Base-by-base conservation (phyloP, 2,888 invertebrate species). In the Drosophila histrio region DNA sequence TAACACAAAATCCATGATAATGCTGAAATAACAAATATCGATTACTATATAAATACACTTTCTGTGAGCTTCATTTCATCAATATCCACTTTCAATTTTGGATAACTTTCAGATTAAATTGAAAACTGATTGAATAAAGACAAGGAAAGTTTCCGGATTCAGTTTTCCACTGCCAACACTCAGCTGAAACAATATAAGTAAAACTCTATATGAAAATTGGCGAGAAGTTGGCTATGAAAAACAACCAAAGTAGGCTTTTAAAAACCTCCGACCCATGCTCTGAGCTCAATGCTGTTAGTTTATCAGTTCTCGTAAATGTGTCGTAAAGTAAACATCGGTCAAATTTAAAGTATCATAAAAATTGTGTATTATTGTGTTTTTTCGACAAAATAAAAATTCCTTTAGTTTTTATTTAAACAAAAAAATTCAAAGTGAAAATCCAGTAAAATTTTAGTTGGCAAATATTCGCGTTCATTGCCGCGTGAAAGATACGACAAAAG, bases 271-370 rank as follows among this genome's bases (percentile, higher is more conserved):
- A 0, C 0, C 19, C 3, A 38, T 7, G 7, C 7, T 8, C n/a
- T 8, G 1, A 22, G 9, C n/a, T 22, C 6, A 2, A 15, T 11
- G 8, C 2, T 8, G 0, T 3, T 13, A 1, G 3, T 3, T 13
- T 13, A 6, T 74, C 67, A 83, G 78, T 80, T 57, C 39, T 30
- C 54, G 53, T 68, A 44, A 41, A 28, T 60, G 54, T 80, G 59
- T 76, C 65, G 67, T 70, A 46, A 13, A 72, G 84, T 76, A 46
- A 70, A 76, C 61, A 80, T 50, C 69, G 22, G 38, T 38, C 47
- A 63, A 77, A 77, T 75, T 75, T 61, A 30, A 46, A 64, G 79
- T 81, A 34, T 39, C n/a, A 9, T 2, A 22, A 50, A 79, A 78
- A 26, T 67, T 77, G 65, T 3, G 54, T 54, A 21, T 15, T 38